Conservation (phyloP, 1,140 invertebrate species). For the Temnothorax longispinosus region DNA sequence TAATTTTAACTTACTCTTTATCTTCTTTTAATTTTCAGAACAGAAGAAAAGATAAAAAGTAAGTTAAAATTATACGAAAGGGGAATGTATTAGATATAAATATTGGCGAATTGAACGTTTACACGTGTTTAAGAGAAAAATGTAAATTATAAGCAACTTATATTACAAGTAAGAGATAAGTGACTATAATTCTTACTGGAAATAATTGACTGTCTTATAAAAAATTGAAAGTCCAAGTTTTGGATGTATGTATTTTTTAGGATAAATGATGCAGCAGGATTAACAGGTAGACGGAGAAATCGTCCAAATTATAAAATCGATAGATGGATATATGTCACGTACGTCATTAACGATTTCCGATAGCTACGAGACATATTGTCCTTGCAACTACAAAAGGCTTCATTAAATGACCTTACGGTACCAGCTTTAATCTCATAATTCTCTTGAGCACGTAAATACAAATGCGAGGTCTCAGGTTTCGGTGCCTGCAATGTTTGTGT, state of each 20-base stretch:
- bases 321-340: not conserved
- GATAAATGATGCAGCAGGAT: not conserved
- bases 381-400: conserved; percentile 40
- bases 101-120: not conserved
- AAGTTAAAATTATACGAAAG: no score
- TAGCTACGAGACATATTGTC: conserved; percentile 11
- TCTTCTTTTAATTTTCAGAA: no score
- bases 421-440: conserved; percentile 38
- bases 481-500: not conserved
- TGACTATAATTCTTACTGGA: not conserved
- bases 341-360: conserved; percentile 48
- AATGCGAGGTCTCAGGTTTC: not conserved
- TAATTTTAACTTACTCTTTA: no score
- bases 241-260: not conserved
- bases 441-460: conserved; percentile 34
- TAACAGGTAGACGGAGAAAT: not conserved
- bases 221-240: not conserved
- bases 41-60: no score
- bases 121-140: not conserved
- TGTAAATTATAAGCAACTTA: not conserved
- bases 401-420: conserved; percentile 42
- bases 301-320: conserved; percentile 1
- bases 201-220: not conserved
- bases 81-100: not conserved
- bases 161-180: no score